Conservation (phyloP, 2,797 vertebrate genomes). For the Borostomias antarcticus region DNA sequence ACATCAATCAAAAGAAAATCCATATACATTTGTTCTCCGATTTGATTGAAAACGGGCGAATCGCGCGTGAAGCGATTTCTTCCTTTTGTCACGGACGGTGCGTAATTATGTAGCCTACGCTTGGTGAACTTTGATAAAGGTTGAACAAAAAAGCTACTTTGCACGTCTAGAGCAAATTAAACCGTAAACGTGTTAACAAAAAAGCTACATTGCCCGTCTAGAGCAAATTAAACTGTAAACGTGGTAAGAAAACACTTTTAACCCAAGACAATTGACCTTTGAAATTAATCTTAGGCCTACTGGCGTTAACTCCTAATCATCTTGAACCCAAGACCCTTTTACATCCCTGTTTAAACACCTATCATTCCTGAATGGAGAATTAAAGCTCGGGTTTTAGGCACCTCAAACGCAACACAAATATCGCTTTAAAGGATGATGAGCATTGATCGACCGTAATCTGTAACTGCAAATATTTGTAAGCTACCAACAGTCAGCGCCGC, state of each 20-base stretch:
- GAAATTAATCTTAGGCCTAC: too few relatives aligned
- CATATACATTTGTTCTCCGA: neutral
- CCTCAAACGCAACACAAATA: neutral
- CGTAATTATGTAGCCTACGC: too few relatives aligned
- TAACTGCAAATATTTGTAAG: slow-evolving; percentile 13
- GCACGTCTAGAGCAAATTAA: too few relatives aligned
- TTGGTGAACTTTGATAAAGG: too few relatives aligned
- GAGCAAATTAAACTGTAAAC: neutral
- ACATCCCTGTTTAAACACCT: neutral
- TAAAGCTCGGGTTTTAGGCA: neutral
- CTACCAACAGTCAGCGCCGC: neutral
- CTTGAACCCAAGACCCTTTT: too few relatives aligned
- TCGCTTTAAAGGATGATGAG: neutral
- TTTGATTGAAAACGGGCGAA: too few relatives aligned
- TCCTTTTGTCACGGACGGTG: too few relatives aligned
- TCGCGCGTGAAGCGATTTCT: too few relatives aligned
- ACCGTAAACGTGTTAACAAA: neutral
- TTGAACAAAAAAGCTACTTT: too few relatives aligned
- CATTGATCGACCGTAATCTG: slow-evolving; percentile 12
- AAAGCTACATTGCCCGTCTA: neutral
- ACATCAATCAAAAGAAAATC: neutral
- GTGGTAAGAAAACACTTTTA: too few relatives aligned
- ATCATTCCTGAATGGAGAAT: neutral
- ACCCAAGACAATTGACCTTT: too few relatives aligned
- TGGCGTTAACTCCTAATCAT: too few relatives aligned